phyloP scores from a whole-genome alignment of 2,113 vertebrate genomes.

The Percopsis transmontana region DNA sequence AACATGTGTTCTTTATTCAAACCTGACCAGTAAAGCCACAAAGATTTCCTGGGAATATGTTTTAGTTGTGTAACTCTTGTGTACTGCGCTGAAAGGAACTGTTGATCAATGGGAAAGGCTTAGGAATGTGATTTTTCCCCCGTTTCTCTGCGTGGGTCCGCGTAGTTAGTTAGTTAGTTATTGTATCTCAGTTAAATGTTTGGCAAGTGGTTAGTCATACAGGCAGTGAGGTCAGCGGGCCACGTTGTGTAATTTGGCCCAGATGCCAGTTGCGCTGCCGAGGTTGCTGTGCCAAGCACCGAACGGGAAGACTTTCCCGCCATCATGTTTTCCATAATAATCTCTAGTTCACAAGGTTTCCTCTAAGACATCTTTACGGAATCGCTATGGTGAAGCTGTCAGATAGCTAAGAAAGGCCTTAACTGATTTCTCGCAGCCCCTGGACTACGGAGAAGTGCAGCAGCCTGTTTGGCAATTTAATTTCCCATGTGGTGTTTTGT shows the following conservation, averaged over 20 bases:
- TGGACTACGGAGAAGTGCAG: neutral
- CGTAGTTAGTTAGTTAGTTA: too few species aligned
- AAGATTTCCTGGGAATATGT: neutral
- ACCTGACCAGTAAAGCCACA: constrained; percentile 11
- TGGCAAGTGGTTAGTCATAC: constrained; percentile 59
- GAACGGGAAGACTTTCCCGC: constrained; percentile 28
- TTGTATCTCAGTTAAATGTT: too few species aligned
- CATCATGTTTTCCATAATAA: constrained; percentile 32
- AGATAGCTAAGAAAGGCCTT: constrained; percentile 6
- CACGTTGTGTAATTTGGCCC: constrained; percentile 60
- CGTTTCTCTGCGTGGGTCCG: neutral
- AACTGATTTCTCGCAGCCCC: constrained; percentile 2
- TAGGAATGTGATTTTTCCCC: neutral
- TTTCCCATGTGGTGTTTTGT: constrained; percentile 46
- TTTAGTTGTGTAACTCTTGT: neutral
- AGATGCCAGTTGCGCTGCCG: constrained; percentile 45
- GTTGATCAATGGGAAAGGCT: neutral
- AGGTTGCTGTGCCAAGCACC: constrained; percentile 37
- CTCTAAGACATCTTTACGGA: constrained; percentile 18
- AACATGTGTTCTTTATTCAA: constrained; percentile 8
- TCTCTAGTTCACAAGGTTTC: constrained; percentile 25
- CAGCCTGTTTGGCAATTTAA: constrained; percentile 30
- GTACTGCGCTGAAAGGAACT: neutral
- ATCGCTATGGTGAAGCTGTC: constrained; percentile 1
- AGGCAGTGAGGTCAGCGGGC: constrained; percentile 50